Conservation (phyloP, 1,140 invertebrate genomes). For the Micrasema longulum region DNA sequence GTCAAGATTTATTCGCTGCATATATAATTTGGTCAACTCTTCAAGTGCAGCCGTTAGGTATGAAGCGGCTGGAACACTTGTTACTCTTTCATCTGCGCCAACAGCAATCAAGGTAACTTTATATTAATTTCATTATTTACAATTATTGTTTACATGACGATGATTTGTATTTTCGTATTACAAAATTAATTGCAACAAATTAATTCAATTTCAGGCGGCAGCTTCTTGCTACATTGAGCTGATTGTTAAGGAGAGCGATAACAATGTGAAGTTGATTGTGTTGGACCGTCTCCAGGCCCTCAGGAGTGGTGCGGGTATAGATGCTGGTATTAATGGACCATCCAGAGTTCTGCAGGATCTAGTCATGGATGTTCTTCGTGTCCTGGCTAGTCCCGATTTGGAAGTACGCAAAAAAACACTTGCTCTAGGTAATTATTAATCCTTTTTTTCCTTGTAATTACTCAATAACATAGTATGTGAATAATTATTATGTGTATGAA, state of each 20-base stretch:
- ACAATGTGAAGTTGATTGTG: constrained; percentile 99
- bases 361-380: constrained; percentile 98
- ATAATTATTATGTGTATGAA: too few species aligned
- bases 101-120: constrained; percentile 89
- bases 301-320: constrained; percentile 68
- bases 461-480: too few species aligned
- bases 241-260: constrained; percentile 99
- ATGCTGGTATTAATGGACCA: constrained; percentile 72
- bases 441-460: too few species aligned
- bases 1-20: constrained; percentile 96
- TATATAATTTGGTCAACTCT: constrained; percentile 97
- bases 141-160: too few species aligned
- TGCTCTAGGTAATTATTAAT: constrained; percentile 71
- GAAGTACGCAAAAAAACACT: constrained; percentile 94
- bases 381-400: constrained; percentile 92
- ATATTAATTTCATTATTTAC: too few species aligned
- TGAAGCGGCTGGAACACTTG: constrained; percentile 99
- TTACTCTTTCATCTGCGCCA: constrained; percentile 96
- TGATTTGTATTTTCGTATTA: too few species aligned
- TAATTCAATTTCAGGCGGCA: constrained; percentile 75
- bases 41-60: constrained; percentile 96
- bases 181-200: too few species aligned
- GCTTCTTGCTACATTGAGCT: constrained; percentile 98
- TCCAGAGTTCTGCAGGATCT: constrained; percentile 96
- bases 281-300: constrained; percentile 93